Base-by-base conservation (phyloP, 2,797 vertebrate genomes). In the Pempheris klunzingeri region DNA sequence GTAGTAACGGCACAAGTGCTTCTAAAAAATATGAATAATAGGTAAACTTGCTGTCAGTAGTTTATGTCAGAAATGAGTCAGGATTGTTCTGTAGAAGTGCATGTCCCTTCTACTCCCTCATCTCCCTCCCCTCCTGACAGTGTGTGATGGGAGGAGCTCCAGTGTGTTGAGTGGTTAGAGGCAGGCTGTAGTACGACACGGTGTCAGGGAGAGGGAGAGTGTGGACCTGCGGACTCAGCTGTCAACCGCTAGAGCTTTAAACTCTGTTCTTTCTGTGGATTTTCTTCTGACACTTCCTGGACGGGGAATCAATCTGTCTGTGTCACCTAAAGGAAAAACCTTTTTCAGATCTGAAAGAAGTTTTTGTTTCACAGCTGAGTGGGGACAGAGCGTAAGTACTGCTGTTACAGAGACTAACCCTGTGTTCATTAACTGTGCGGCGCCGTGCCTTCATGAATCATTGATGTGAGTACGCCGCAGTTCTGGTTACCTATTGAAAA, bases 141-240 rank as follows among this genome's bases (percentile, higher is more conserved):
- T 32, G 68, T 62, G 68, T 78, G 76, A 74, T 83, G 87, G 94
- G 92, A 73, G 93, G 92, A 91, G 92, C 88, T 72, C 53, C 26
- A 8, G 75, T 26, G 67, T 77, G 72, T 63, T 22, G 80, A 76
- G 87, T 71, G 83, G 60, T 79, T 64, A 77, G 66, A 87, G 86
- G 87, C 83, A 87, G 90, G 78, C 87, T 85, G 88, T 91, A 92
- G 89, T 92, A 93, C 20, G 46, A 71, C 87, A 84, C 88, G 14
- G 78, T 92, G 90, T 91, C 90, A 91, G 77, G 70, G 75, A 80
- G 82, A 75, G 77, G 60, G 57, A 90, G 87, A 81, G 82, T 52
- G 77, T 70, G 74, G 88, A 92, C 83, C 84, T 75, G 85, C n/a
- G 13, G 64, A 84, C 81, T 72, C 71, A 73, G 87, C 88, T 89